Percentiles rank a stretch among this genome's conserved stretches.
These are phyloP conservation scores for Numenius arquata DNA, from an alignment of 2,113 vertebrate genomes.

Conservation along the genomic window DNA sequence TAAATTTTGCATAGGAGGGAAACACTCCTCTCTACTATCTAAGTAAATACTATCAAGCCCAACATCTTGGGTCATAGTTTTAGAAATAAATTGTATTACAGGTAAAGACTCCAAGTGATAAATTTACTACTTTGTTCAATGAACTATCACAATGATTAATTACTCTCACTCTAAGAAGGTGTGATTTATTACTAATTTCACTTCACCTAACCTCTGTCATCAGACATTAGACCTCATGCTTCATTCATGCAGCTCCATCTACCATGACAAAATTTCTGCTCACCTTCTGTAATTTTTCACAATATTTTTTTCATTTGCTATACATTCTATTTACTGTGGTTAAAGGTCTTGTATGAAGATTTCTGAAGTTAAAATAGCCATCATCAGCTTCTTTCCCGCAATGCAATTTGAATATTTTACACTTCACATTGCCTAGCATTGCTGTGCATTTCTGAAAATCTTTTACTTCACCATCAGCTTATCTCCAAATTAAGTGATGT, in stretches of 20 bases:
- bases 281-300: not conserved
- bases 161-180: not conserved
- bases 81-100: not conserved
- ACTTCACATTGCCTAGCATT: not conserved
- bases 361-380: not conserved
- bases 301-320: not conserved
- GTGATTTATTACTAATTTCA: conserved; percentile 17
- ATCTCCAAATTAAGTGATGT: not conserved
- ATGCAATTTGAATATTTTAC: not conserved
- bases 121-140: conserved; percentile 33
- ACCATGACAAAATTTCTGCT: not conserved
- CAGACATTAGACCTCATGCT: not conserved
- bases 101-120: not conserved
- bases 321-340: not conserved
- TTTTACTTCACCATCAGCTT: not conserved
- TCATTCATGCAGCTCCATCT: not conserved
- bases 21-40: not conserved
- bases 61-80: not conserved
- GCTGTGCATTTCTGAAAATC: not conserved
- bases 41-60: not conserved
- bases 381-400: not conserved
- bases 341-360: not conserved
- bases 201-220: not conserved
- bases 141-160: conserved; percentile 22
- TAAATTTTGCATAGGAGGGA: not conserved